phyloP scores from a whole-genome alignment of 2,113 vertebrate genomes.

The Chitala chitala region DNA sequence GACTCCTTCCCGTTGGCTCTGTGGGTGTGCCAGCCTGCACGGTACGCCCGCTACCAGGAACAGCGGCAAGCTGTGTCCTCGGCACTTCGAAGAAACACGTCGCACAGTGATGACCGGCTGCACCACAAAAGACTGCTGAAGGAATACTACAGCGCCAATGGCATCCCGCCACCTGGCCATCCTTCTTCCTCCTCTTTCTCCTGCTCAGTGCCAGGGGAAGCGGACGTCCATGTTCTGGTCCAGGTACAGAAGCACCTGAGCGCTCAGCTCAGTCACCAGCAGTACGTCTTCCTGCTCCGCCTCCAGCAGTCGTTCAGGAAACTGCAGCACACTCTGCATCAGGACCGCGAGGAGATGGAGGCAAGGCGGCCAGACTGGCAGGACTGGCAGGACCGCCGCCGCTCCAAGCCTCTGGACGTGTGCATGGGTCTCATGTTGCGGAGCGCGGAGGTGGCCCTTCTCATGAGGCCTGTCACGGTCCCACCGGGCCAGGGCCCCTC shows the following conservation, averaged over 20 bases:
- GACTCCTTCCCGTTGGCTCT: conserved; percentile 90
- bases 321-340: conserved; percentile 80
- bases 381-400: conserved; percentile 40
- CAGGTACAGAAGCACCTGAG: conserved; percentile 84
- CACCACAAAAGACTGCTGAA: conserved; percentile 84
- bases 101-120: conserved; percentile 72
- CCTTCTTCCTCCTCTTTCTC: conserved; percentile 34
- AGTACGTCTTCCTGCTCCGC: conserved; percentile 83
- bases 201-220: conserved; percentile 53
- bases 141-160: conserved; percentile 82
- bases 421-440: conserved; percentile 83
- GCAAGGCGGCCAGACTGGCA: conserved; percentile 57
- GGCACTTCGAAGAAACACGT: conserved; percentile 45
- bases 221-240: conserved; percentile 80
- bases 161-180: conserved; percentile 27
- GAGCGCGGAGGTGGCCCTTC: conserved; percentile 84
- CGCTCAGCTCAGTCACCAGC: conserved; percentile 88
- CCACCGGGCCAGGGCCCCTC: conserved; percentile 42
- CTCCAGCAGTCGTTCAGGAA: conserved; percentile 83
- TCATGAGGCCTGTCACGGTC: conserved; percentile 76
- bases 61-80: conserved; percentile 41
- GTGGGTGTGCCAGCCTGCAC: conserved; percentile 85
- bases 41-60: conserved; percentile 73
- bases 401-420: conserved; percentile 65
- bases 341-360: conserved; percentile 79